These are phyloP conservation scores for Drosophila dives DNA, from an alignment of 2,888 invertebrate genomes.

Conservation along the genomic window DNA sequence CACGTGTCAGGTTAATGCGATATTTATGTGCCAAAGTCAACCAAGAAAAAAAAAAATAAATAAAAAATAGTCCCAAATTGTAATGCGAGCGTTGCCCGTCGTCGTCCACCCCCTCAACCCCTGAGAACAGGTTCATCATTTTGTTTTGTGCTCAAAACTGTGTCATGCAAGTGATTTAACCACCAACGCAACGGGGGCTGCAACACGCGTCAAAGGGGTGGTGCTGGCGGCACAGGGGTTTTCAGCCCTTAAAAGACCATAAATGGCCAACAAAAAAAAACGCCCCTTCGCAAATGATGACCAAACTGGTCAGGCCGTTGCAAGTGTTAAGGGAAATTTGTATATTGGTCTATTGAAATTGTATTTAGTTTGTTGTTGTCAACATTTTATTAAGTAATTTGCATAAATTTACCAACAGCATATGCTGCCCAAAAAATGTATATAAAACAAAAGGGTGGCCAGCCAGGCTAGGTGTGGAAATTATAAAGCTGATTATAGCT, in stretches of 20 bases:
- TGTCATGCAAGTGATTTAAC: constrained; percentile 63
- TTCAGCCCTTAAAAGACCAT: constrained; percentile 61
- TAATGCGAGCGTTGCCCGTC: constrained; percentile 27
- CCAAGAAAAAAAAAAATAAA: not conserved
- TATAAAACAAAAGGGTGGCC: constrained; percentile 10
- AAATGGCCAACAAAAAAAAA: constrained; percentile 69
- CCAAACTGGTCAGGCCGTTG: constrained; percentile 24
- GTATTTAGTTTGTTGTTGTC: constrained; percentile 74
- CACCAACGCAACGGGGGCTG: constrained; percentile 48
- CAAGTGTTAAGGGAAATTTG: constrained; percentile 21
- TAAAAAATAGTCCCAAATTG: constrained; percentile 35
- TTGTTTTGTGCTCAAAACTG: constrained; percentile 43
- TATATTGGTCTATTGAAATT: constrained; percentile 73
- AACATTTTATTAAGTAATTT: constrained; percentile 79
- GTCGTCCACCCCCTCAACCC: not conserved
- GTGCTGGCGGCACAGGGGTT: constrained; percentile 11
- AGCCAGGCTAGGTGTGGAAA: constrained; percentile 32
- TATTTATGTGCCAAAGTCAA: constrained; percentile 64
- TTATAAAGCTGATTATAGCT: constrained; percentile 44
- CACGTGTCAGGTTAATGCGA: constrained; percentile 75
- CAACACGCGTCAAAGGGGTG: constrained; percentile 48
- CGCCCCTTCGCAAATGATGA: constrained; percentile 54
- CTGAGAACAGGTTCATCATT: constrained; percentile 66
- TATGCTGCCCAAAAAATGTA: constrained; percentile 24
- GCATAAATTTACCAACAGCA: constrained; percentile 66